Conservation (phyloP, 1,140 invertebrate genomes). For the Epicauta chinensis region DNA sequence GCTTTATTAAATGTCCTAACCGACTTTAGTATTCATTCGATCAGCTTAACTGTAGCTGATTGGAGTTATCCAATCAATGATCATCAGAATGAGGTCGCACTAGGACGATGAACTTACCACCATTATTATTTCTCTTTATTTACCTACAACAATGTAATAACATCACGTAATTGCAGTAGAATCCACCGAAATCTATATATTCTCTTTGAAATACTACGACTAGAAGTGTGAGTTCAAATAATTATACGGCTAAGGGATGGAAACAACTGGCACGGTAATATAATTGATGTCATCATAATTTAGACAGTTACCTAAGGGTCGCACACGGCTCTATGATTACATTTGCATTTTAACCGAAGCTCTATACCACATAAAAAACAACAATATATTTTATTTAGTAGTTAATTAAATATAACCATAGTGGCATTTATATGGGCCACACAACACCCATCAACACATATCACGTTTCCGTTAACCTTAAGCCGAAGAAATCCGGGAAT, state of each 20-base stretch:
- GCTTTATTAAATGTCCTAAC: neutral
- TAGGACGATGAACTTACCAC: neutral
- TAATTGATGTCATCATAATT: conserved; percentile 16
- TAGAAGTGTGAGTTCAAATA: conserved; percentile 2
- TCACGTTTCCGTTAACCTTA: neutral
- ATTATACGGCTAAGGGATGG: neutral
- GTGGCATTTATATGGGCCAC: neutral
- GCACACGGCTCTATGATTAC: conserved; percentile 3
- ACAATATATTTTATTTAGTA: conserved; percentile 14
- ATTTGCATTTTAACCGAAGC: conserved; percentile 18
- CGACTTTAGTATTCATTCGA: conserved; percentile 14
- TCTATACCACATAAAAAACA: conserved; percentile 3
- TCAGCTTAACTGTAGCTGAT: conserved; percentile 7
- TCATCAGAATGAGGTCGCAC: neutral
- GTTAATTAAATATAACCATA: conserved; percentile 7
- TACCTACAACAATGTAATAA: neutral
- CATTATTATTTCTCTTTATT: neutral
- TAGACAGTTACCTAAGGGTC: conserved; percentile 7
- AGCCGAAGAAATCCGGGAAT: too few species aligned
- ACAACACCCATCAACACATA: neutral
- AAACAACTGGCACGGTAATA: neutral
- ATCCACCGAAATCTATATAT: neutral
- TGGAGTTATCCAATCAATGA: conserved; percentile 13
- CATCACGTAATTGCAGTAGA: neutral
- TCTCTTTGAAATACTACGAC: neutral